Evolutionary conservation across 2,888 invertebrate genomes (phyloP), one percentile per base, ranked within the genome.

Genomic region (Aquatica leii): DNA sequence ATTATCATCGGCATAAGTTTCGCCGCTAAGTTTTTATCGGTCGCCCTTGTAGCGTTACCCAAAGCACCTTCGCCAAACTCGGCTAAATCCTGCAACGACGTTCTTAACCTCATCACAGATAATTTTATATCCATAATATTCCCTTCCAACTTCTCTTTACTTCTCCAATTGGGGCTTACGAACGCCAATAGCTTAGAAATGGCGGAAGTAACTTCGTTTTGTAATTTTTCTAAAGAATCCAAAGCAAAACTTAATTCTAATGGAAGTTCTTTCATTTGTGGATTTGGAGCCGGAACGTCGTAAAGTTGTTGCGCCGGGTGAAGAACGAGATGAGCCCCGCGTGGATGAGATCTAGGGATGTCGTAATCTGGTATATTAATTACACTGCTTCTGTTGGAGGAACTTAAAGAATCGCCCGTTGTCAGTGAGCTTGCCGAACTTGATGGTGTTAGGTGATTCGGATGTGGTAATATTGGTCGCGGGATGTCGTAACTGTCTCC

Each of bases 21-120:
- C 85, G 84, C 67, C 86, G 78, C 78, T 51, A 81, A 75, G 85
- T 88, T 90, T 83, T 92, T 92, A 80, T 94, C 94, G 71, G 91
- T 89, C 52, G 92, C 92, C 77, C 89, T 88, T 41, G 90, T 88
- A 5, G 95, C 94, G 80, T 95, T 95, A 35, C 94, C 95, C 62
- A 95, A 83, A 20, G 94, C 90, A 34, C 95, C 94, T 80, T 94
- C 93, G 0, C 93, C 90, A 79, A 97, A 97, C 71, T 95, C 93
- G 0, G 94, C 88, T 62, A 96, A 87, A 83, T 96, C 95, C 78
- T 93, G 92, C 31, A 96, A 82, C 0, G 93, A 90, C 2, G 93
- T 91, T 69, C 91, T 86, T 49, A 97, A 84, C 54, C 92, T 85
- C 4, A 90, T 87, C 46, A 92, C 92, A 4, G 93, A 90, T 69